These are phyloP conservation scores for Coenonympha glycerion DNA, from an alignment of 2,888 invertebrate species.

Conservation along the genomic window DNA sequence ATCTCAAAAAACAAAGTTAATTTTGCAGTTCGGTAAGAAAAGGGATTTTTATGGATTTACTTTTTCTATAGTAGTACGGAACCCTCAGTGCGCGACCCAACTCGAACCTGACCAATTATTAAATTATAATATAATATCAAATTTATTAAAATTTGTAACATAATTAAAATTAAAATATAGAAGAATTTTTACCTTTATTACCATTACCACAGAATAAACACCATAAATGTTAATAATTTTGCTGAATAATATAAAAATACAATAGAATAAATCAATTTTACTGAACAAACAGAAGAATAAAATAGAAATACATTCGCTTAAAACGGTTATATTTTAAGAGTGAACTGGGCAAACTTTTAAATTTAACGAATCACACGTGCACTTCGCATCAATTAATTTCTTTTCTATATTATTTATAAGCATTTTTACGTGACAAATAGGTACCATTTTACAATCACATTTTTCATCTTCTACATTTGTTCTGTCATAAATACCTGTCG, in stretches of 20 bases:
- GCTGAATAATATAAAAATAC: not conserved
- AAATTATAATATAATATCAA: too few relatives aligned
- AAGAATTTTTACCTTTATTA: not conserved
- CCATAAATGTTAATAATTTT: not conserved
- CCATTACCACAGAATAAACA: not conserved
- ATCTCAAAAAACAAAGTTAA: too few relatives aligned
- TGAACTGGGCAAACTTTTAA: slow-evolving; percentile 58
- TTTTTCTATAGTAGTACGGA: too few relatives aligned
- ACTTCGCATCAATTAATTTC: slow-evolving; percentile 48
- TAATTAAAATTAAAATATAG: not conserved
- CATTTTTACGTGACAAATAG: slow-evolving; percentile 67
- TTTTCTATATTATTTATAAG: slow-evolving; percentile 60
- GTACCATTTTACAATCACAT: slow-evolving; percentile 58
- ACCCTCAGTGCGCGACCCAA: too few relatives aligned
- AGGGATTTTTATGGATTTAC: too few relatives aligned
- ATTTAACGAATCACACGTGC: slow-evolving; percentile 57
- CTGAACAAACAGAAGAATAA: not conserved
- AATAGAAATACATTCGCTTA: not conserved
- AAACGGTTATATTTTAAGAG: slow-evolving; percentile 25
- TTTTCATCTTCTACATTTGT: slow-evolving; percentile 2
- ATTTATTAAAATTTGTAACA: too few relatives aligned
- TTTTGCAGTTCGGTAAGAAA: too few relatives aligned
- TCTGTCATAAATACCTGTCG: slow-evolving; percentile 16
- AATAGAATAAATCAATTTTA: too few relatives aligned
- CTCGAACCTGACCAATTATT: too few relatives aligned